Conservation (phyloP, 2,113 vertebrate genomes). For the Sander vitreus region DNA sequence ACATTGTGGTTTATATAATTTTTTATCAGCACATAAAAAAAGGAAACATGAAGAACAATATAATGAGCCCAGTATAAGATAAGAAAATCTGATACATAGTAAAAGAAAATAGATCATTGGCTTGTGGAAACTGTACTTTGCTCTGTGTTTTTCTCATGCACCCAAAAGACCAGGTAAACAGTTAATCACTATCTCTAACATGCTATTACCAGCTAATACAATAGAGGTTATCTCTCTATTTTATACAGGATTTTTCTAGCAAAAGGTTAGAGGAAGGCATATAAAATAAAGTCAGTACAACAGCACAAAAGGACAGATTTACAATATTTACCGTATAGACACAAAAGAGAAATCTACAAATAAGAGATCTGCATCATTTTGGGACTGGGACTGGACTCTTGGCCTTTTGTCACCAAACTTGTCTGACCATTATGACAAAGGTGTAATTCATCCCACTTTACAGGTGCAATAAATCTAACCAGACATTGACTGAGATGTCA, state of each 20-base stretch:
- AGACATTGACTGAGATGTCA: no score
- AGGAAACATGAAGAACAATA: not conserved
- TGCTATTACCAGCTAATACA: not conserved
- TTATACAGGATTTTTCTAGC: not conserved
- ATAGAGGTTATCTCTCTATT: not conserved
- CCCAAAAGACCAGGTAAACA: not conserved
- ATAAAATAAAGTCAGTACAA: not conserved
- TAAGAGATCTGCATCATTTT: no score
- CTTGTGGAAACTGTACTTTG: not conserved
- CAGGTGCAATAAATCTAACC: no score
- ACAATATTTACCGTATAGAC: no score
- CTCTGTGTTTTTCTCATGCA: not conserved
- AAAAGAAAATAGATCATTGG: not conserved
- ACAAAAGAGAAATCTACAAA: no score
- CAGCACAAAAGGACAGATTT: no score
- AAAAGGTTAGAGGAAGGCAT: not conserved
- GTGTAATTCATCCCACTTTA: no score
- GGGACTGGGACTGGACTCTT: no score
- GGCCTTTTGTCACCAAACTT: no score
- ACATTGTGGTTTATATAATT: not conserved
- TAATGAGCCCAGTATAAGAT: not conserved
- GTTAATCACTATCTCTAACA: not conserved
- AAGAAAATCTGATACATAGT: not conserved
- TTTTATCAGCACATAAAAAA: not conserved
- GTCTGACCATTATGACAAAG: no score